Base-by-base conservation (phyloP, 2,113 vertebrate species). In the Chaetura pelagica region DNA sequence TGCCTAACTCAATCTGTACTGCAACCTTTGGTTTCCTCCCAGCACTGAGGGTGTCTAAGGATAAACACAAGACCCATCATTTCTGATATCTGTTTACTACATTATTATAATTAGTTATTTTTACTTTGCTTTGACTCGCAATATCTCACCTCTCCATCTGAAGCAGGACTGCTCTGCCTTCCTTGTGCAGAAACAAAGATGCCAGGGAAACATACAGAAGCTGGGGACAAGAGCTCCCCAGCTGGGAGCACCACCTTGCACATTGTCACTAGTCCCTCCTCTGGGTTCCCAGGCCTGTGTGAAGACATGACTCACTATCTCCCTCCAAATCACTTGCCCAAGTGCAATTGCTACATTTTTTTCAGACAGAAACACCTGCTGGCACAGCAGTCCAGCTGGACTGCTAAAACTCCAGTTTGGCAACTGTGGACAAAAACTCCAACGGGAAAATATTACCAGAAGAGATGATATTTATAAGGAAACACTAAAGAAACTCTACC, bases 181-280 rank as follows among this genome's bases (percentile, higher is more conserved):
- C 22, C 55, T 42, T 55, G 26, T 44, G 22, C 48, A 44, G 16
- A 51, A 44, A 19, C 46, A 30, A 68, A 42, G 10, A 9, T 48
- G 9, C 15, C 55, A 75, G 14, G 17, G 21, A 93, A 83, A 23
- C 12, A 32, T 3, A 4, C 0, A 0, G 19, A 85, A 61, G 18
- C 27, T 16, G 38, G 38, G 38, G 38, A 38, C 38, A 7, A 79
- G 35, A 51, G 10, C 4, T 59, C 11, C 63, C 52, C n/a, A n/a
- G 5, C 52, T 83, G 52, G 27, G 19, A 92, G 15, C 35, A 58
- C 20, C 59, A 40, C 21, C 21, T 27, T 34, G 7, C 20, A 30
- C 40, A 20, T n/a, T 5, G 9, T 19, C n/a, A 29, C 15, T 14
- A 71, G 19, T n/a, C 51, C 55, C 4, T 3, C 32, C 35, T 49